Evolutionary conservation across 35 echinoderm and acorn worm species (phyloP), one percentile per base, ranked within the genome.

Genomic region (Eucidaris tribuloides): DNA sequence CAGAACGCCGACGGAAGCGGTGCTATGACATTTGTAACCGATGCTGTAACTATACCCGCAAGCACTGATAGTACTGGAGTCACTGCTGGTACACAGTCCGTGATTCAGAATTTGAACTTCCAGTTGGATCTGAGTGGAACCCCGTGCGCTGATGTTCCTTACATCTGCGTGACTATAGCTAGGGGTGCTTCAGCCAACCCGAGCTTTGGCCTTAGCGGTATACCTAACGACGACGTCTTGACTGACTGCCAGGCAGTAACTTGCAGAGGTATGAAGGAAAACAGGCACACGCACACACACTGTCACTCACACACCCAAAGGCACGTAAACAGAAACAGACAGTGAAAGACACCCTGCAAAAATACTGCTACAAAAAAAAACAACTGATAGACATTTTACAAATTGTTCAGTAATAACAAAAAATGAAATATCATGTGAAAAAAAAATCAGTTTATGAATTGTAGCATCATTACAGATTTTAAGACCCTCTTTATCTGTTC

Each of bases 221-320:
- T 91, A 11, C 89, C 89, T 17, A 62, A 71, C 63, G 62, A 91
- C 4, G 40, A 52, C 46, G 78, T 91, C 24, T 46, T 91, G 18
- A 62, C 57, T 35, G 52, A 74, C 22, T 91, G 89, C 48, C 58
- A 81, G 46, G 44, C 40, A 40, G 18, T 91, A 9, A 38, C 85
- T 29, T 91, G 89, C 59, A 72, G 76, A 45, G 89, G 89, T 91
- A 15, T n/a, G n/a, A n/a, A n/a, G n/a, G n/a, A n/a, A n/a, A n/a
- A n/a, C n/a, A n/a, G n/a, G n/a, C n/a, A n/a, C n/a, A n/a, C n/a
- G n/a, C n/a, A n/a, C n/a, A n/a, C n/a, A n/a, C n/a, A n/a, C n/a
- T n/a, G n/a, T n/a, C n/a, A n/a, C n/a, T n/a, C n/a, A n/a, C n/a
- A n/a, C n/a, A n/a, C n/a, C n/a, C n/a, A n/a, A n/a, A n/a, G n/a